Conservation (phyloP, 2,888 invertebrate genomes). For the Hypercompe scribonia region DNA sequence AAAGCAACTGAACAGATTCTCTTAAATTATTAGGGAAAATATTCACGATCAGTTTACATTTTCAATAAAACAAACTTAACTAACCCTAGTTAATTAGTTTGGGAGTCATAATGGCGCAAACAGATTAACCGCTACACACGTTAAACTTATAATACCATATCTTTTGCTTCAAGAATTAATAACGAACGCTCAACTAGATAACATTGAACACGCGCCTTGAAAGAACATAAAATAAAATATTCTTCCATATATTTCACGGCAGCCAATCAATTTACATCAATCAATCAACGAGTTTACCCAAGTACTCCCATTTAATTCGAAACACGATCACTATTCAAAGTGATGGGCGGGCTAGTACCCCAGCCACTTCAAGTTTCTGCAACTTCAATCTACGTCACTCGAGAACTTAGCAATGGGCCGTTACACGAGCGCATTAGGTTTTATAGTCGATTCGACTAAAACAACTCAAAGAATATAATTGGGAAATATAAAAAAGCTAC, state of each 20-base stretch:
- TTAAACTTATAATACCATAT: background rate
- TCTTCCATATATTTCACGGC: slow-evolving; percentile 47
- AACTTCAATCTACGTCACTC: slow-evolving; percentile 63
- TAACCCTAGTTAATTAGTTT: background rate
- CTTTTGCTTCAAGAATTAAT: background rate
- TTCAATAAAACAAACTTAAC: background rate
- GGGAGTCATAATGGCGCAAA: background rate
- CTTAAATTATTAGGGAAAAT: background rate
- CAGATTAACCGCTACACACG: background rate
- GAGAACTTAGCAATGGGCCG: slow-evolving; percentile 34
- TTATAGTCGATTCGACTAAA: background rate
- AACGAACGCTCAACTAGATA: slow-evolving; percentile 8
- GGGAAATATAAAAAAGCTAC: too few species aligned
- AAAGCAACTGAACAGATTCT: background rate
- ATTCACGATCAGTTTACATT: background rate
- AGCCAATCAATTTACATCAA: slow-evolving; percentile 65
- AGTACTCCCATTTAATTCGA: slow-evolving; percentile 61
- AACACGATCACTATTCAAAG: slow-evolving; percentile 59
- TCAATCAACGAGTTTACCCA: slow-evolving; percentile 59
- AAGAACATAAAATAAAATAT: slow-evolving; percentile 37
- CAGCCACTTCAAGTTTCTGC: slow-evolving; percentile 50
- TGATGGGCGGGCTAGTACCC: slow-evolving; percentile 56
- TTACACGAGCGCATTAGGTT: slow-evolving; percentile 21
- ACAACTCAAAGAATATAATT: too few species aligned
- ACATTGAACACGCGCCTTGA: slow-evolving; percentile 21